Conservation (phyloP, 2,888 invertebrate species). For the Apoda limacodes region DNA sequence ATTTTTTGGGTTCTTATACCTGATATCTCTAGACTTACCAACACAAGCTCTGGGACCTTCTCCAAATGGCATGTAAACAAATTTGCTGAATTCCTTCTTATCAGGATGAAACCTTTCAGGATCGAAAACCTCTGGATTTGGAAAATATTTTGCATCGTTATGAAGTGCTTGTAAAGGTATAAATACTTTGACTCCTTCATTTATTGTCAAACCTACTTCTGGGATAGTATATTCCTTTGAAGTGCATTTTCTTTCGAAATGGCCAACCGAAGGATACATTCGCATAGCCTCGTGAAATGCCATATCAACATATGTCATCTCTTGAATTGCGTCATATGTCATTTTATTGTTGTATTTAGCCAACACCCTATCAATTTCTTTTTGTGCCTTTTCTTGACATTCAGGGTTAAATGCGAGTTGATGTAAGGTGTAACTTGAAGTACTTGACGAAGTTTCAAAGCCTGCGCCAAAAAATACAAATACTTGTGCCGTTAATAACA, state of each 20-base stretch:
- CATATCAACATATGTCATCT: slow-evolving; percentile 45
- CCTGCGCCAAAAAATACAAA: too few relatives aligned
- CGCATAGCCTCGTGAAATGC: slow-evolving; percentile 36
- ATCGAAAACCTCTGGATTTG: slow-evolving; percentile 40
- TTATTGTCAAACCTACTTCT: slow-evolving; percentile 40
- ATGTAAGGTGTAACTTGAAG: too few relatives aligned
- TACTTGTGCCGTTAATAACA: slow-evolving; percentile 35
- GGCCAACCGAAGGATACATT: slow-evolving; percentile 50
- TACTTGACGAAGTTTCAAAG: too few relatives aligned
- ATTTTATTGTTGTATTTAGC: slow-evolving; percentile 29
- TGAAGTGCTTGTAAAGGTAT: slow-evolving; percentile 53
- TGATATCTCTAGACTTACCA: too few relatives aligned
- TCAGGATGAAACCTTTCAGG: slow-evolving; percentile 46
- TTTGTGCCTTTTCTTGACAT: too few relatives aligned
- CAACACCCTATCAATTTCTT: too few relatives aligned
- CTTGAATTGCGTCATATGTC: slow-evolving; percentile 39
- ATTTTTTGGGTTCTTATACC: too few relatives aligned
- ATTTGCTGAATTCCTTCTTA: too few relatives aligned
- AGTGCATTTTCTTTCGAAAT: slow-evolving; percentile 43
- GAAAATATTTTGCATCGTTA: slow-evolving; percentile 47
- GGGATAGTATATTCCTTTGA: slow-evolving; percentile 46
- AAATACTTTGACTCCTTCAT: slow-evolving; percentile 40
- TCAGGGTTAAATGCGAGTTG: too few relatives aligned
- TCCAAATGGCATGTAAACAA: too few relatives aligned
- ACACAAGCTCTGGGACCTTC: too few relatives aligned